Evolutionary conservation across 2,113 vertebrate species (phyloP), one percentile per base, ranked within the genome.

Genomic region (Lichenostomus cassidix): DNA sequence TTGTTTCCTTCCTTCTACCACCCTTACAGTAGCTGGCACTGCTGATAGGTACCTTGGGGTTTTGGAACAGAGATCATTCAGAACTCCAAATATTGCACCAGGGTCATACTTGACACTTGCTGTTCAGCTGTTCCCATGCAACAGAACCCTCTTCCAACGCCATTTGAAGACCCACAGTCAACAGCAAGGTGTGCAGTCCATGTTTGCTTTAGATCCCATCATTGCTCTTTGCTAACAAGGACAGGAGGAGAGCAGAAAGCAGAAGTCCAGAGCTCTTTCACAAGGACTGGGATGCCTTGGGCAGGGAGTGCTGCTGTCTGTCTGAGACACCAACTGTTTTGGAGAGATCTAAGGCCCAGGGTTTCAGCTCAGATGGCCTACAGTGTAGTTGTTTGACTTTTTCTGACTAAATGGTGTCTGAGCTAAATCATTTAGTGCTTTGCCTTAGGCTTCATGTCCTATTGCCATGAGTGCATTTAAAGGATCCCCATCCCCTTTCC

Each of bases 401-500:
- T 42, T 12, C 42, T 59, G 44, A n/a, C 5, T 18, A 33, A 69
- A 80, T 29, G 58, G 24, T 69, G 37, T 47, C 63, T 69, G 44
- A 87, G 27, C 13, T 77, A 90, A 79, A 83, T 81, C 6, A 79
- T 80, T 86, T 31, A 59, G 55, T n/a, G 77, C 49, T 83, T 90
- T 88, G 71, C 75, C 82, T 91, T 83, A 90, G 82, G 59, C 87
- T 75, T 93, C 35, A 13, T 77, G 71, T 83, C 60, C 50, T 73
- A 11, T 47, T 75, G 62, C 39, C 33, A 33, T 15, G 20, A 85
- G 11, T 52, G 23, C 68, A 28, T 87, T 91, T 71, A 68, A 87
- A 71, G 33, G 33, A 82, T 69, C 50, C 23, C 15, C 13, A 3
- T 28, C 46, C 21, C 15, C 76, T 81, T 83, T 73, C 42, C 78